Evolutionary conservation across 2,113 vertebrate species (phyloP).

Genomic region (Planiliza haematocheilus): DNA sequence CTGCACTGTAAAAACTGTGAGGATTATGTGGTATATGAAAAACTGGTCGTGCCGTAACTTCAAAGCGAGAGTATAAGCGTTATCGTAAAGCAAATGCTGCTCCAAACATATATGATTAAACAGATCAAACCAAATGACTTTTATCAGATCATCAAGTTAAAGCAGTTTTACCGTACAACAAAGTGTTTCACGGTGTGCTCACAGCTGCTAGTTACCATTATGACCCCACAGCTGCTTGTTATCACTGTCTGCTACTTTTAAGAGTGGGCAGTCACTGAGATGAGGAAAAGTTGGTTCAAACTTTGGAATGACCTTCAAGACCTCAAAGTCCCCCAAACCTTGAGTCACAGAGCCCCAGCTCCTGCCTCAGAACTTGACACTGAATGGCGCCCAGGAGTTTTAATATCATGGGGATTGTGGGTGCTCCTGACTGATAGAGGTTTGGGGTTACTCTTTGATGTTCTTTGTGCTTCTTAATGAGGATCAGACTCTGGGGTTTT

Average conservation of each 20-base stretch:
- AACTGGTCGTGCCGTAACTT: constrained; percentile 49
- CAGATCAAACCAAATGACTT: background rate
- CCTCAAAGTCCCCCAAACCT: constrained; percentile 44
- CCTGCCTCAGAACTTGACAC: constrained; percentile 63
- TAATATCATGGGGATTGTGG: constrained; percentile 72
- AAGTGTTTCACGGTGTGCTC: constrained; percentile 1
- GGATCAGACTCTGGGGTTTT: constrained; percentile 67
- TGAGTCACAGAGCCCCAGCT: constrained; percentile 38
- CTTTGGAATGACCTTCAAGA: constrained; percentile 57
- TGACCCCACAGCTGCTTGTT: constrained; percentile 53
- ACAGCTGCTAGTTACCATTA: constrained; percentile 40
- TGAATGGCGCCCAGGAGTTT: constrained; percentile 62
- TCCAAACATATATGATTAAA: background rate
- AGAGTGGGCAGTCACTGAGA: constrained; percentile 50
- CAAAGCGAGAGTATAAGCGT: constrained; percentile 32
- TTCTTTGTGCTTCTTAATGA: constrained; percentile 77
- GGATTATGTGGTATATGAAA: constrained; percentile 33
- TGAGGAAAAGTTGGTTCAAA: constrained; percentile 58
- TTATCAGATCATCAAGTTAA: too few relatives aligned
- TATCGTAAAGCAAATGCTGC: constrained; percentile 22
- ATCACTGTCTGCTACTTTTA: constrained; percentile 1
- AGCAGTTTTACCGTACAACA: background rate
- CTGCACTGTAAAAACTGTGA: too few relatives aligned
- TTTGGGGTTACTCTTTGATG: constrained; percentile 75
- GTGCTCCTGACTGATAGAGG: constrained; percentile 76